phyloP scores from a whole-genome alignment of 2,113 vertebrate genomes.

The Athene cunicularia region DNA sequence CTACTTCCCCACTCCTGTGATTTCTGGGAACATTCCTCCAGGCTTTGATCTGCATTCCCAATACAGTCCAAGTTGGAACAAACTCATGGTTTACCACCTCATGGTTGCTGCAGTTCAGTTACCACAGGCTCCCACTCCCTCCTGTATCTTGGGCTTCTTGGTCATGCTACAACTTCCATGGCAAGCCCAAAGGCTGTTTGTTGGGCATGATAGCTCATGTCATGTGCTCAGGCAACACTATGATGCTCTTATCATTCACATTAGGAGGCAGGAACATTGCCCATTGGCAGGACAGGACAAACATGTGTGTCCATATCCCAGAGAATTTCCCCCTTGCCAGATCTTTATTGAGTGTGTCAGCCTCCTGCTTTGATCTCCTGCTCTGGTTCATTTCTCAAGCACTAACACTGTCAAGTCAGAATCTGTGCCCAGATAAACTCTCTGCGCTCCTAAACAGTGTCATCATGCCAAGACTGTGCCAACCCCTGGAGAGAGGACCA shows the following conservation, averaged over 20 bases:
- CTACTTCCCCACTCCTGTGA: background rate
- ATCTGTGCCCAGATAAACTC: background rate
- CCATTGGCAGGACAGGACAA: constrained; percentile 60
- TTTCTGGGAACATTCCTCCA: constrained; percentile 57
- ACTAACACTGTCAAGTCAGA: background rate
- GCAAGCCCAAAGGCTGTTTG: constrained; percentile 29
- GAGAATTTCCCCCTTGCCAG: constrained; percentile 31
- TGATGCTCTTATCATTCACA: constrained; percentile 56
- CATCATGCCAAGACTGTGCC: background rate
- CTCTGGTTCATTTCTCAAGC: constrained; percentile 24
- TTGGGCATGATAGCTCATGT: constrained; percentile 50
- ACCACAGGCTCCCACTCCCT: constrained; percentile 49
- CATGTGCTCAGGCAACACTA: constrained; percentile 16
- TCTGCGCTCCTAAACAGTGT: background rate
- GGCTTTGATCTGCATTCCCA: constrained; percentile 59
- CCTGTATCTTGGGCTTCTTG: constrained; percentile 35
- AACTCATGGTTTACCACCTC: constrained; percentile 42
- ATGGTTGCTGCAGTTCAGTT: constrained; percentile 32
- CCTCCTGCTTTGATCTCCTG: constrained; percentile 30
- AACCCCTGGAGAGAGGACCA: background rate
- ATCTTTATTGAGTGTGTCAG: background rate
- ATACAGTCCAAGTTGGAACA: constrained; percentile 63
- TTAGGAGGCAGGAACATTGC: constrained; percentile 58
- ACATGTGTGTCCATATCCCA: constrained; percentile 44
- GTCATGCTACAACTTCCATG: constrained; percentile 50